Evolutionary conservation across 2,888 invertebrate species (phyloP), one percentile per base, ranked within the genome.

Genomic region (Diplolepis rosae): DNA sequence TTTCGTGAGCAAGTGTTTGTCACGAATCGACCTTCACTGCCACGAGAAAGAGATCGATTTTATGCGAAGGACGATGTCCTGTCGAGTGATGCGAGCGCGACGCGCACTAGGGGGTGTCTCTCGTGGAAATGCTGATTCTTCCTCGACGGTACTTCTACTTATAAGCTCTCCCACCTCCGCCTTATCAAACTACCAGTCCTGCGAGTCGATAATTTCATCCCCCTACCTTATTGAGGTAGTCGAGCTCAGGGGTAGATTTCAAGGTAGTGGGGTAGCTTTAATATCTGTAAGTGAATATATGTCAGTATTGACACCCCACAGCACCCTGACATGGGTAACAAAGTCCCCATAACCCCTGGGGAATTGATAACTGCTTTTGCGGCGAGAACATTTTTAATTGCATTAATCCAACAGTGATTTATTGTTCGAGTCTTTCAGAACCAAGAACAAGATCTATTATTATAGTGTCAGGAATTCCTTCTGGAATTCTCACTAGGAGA

Each of bases 111-210:
- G 70, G 79, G 71, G 77, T 76, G 83, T 80, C 79, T 79, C 81
- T 79, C 81, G 83, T 83, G 81, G 80, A 81, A 85, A 83, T 86
- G 84, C 85, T 84, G 83, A 78, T 82, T 79, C 74, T 76, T 73
- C 76, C 73, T 72, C 73, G 74, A 69, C 74, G 76, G 78, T 80
- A 72, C 73, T 78, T 79, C 83, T 83, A 87, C 85, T 86, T 87
- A 86, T 87, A 82, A 85, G 80, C 82, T 85, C 80, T 77, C 77
- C 78, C 75, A 71, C 78, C 39, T 68, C 28, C 54, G 35, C 68
- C 72, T 75, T 70, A 73, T 75, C 75, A 70, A 35, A 66, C 66
- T 69, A 75, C 73, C 77, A 52, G 67, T 28, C 78, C 66, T 69
- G 74, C 73, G 77, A 52, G 67, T 28, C 78, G 65, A 69, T 67